These are phyloP conservation scores for Nymphalis io DNA, from an alignment of 1,140 invertebrate genomes.

Conservation along the genomic window DNA sequence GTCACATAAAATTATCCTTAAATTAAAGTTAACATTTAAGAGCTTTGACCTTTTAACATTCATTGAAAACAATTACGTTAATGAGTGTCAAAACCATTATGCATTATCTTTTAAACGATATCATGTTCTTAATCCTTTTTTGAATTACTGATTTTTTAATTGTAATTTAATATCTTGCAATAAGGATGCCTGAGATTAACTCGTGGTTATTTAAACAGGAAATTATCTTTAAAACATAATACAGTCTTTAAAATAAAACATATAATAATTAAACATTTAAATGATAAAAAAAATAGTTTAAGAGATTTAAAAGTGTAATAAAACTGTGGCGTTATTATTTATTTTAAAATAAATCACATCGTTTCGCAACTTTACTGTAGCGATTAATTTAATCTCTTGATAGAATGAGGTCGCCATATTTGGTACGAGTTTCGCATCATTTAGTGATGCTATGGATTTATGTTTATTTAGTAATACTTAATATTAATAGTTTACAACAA, in stretches of 20 bases:
- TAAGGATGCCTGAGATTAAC: too few species aligned
- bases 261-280: too few species aligned
- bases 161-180: background rate
- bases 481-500: too few species aligned
- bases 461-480: conserved; percentile 8
- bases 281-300: too few species aligned
- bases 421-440: conserved; percentile 21
- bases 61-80: conserved; percentile 5
- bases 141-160: background rate
- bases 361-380: conserved; percentile 16
- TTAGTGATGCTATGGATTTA: conserved; percentile 15
- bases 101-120: background rate
- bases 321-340: conserved; percentile 8
- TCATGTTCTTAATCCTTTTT: background rate
- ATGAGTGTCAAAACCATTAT: background rate
- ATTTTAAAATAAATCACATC: conserved; percentile 18
- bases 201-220: background rate
- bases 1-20: background rate
- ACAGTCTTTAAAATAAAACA: too few species aligned
- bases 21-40: conserved; percentile 14
- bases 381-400: conserved; percentile 25
- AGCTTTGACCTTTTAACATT: conserved; percentile 13
- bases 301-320: too few species aligned
- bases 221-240: background rate
- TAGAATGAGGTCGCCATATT: conserved; percentile 26